Evolutionary conservation across 2,113 vertebrate species (phyloP), one percentile per base, ranked within the genome.

Genomic region (Anolis sagrei): DNA sequence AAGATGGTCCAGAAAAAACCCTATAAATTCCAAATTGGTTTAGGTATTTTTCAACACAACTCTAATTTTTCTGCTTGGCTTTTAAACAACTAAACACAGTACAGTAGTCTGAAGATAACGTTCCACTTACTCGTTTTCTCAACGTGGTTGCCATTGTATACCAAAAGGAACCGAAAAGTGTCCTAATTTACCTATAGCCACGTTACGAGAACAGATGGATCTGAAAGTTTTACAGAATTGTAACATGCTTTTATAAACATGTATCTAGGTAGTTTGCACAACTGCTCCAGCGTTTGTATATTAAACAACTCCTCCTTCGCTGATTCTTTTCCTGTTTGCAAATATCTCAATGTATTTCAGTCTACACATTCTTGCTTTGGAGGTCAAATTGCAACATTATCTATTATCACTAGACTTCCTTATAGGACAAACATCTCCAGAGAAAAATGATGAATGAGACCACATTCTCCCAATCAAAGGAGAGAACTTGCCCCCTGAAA

Each of bases 21-120:
- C 39, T 1, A 1, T 14, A 64, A 7, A 64, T 7, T 39, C 27
- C 14, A 16, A 79, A 13, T 69, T 69, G 25, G 8, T 49, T 69
- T 48, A 16, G 29, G 10, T 69, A 9, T 78, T 61, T 78, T 61
- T 51, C 23, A 23, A 8, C 76, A 76, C 75, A 90, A 82, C 68
- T 66, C 4, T 75, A 68, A 58, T 73, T 76, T 76, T 87, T 64
- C 79, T 89, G 48, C 0, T 61, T 81, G 36, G 4, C 48, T 90
- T 80, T 27, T 7, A 36, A 29, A 74, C 61, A 70, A 70, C 10
- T 18, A 34, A 70, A 16, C 61, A 68, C 0, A 1, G 0, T 81
- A 68, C 0, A 1, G 0, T 81, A 27, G 0, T 16, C 16, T 4
- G 49, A 32, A n/a, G 1, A 2, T 58, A 87, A 48, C 36, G 10